phyloP scores from a whole-genome alignment of 2,888 invertebrate species.

The Ormyrus pomaceus region DNA sequence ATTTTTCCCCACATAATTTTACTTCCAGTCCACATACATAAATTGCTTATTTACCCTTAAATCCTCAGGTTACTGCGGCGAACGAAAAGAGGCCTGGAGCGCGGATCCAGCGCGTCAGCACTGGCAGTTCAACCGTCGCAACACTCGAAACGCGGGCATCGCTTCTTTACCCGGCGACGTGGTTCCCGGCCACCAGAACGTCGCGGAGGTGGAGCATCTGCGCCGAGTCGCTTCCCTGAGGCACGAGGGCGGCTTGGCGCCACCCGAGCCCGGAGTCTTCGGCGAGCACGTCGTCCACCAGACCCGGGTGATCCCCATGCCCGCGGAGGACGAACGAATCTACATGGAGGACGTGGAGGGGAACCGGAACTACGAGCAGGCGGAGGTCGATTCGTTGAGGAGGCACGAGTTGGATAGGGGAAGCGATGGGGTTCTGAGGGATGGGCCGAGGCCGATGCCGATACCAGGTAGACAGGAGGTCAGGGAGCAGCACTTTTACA shows the following conservation, averaged over 20 bases:
- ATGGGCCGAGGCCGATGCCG: slow-evolving; percentile 53
- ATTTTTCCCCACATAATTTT: too few relatives aligned
- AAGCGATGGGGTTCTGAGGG: slow-evolving; percentile 78
- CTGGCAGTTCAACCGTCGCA: slow-evolving; percentile 86
- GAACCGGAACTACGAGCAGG: slow-evolving; percentile 77
- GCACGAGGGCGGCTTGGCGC: not conserved
- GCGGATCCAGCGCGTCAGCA: slow-evolving; percentile 83
- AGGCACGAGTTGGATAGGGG: slow-evolving; percentile 88
- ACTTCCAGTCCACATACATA: too few relatives aligned
- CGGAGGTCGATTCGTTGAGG: slow-evolving; percentile 84
- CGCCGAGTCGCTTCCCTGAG: slow-evolving; percentile 52
- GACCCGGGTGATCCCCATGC: slow-evolving; percentile 33
- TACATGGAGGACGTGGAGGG: slow-evolving; percentile 77
- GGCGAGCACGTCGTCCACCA: slow-evolving; percentile 50
- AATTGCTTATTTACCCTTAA: too few relatives aligned
- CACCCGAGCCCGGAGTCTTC: slow-evolving; percentile 18
- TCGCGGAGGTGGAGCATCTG: slow-evolving; percentile 56
- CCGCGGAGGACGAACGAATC: slow-evolving; percentile 52
- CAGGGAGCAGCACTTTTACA: slow-evolving; percentile 86
- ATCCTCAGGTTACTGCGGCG: slow-evolving; percentile 62
- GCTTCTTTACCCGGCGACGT: slow-evolving; percentile 72
- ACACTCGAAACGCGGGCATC: slow-evolving; percentile 71
- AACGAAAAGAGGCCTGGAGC: slow-evolving; percentile 88
- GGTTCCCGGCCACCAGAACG: slow-evolving; percentile 48
- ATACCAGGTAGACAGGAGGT: slow-evolving; percentile 71